Evolutionary conservation across 2,888 invertebrate species (phyloP).

Genomic region (Celastrina argiolus): DNA sequence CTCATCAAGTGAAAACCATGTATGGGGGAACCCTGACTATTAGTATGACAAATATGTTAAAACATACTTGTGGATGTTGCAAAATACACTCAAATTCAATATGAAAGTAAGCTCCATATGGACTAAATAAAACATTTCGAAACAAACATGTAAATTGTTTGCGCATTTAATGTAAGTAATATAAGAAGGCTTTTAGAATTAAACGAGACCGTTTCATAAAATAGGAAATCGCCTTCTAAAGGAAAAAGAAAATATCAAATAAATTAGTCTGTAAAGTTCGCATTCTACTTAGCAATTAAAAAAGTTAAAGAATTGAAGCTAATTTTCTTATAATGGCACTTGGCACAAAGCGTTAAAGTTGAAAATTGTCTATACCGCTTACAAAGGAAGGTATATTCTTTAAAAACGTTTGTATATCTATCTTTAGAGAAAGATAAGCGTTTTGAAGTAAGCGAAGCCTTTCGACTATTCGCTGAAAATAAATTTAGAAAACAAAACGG

Average conservation of each 20-base stretch:
- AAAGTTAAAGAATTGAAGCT: slow-evolving; percentile 51
- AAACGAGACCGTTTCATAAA: slow-evolving; percentile 24
- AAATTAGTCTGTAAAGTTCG: slow-evolving; percentile 46
- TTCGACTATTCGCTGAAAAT: slow-evolving; percentile 68
- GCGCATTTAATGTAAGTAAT: slow-evolving; percentile 27
- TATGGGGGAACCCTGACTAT: too few species aligned
- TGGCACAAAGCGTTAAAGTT: slow-evolving; percentile 48
- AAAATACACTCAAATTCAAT: not conserved
- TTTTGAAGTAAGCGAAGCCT: slow-evolving; percentile 70
- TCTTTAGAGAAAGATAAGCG: slow-evolving; percentile 58
- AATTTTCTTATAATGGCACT: slow-evolving; percentile 50
- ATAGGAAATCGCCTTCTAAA: slow-evolving; percentile 39
- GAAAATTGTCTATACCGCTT: slow-evolving; percentile 41
- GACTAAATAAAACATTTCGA: not conserved
- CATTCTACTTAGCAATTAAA: slow-evolving; percentile 63
- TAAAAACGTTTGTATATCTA: slow-evolving; percentile 40
- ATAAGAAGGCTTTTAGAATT: slow-evolving; percentile 29
- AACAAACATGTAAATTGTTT: slow-evolving; percentile 17
- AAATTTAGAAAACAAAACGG: slow-evolving; percentile 67
- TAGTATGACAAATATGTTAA: not conserved
- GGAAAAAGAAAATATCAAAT: slow-evolving; percentile 41
- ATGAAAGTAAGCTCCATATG: not conserved
- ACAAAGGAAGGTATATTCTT: slow-evolving; percentile 22
- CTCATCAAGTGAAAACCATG: too few species aligned
- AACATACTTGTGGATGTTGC: not conserved